A percentile compares a stretch with the other conserved stretches of the same genome.
phyloP scores from a whole-genome alignment of 2,113 vertebrate genomes.

The Syrmaticus mikado region DNA sequence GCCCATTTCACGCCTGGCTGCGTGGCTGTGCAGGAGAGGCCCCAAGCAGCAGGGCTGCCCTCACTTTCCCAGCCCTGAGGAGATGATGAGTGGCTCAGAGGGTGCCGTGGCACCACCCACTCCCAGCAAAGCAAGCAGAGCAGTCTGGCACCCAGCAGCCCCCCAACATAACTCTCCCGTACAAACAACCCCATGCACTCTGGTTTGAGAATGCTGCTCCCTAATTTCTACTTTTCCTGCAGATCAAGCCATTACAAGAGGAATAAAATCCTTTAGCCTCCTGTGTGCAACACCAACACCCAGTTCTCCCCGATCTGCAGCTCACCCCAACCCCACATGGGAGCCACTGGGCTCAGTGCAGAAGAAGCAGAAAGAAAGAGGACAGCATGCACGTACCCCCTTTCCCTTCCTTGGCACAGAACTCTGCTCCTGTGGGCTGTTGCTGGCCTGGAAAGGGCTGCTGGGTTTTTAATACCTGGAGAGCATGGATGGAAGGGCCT shows the following conservation, averaged over 20 bases:
- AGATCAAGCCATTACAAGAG: background rate
- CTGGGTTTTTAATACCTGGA: background rate
- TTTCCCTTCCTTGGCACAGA: background rate
- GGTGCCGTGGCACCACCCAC: background rate
- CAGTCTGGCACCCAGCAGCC: background rate
- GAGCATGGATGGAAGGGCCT: background rate
- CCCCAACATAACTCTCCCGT: rapidly evolving
- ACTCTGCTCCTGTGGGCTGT: background rate
- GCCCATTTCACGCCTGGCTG: conserved; percentile 28
- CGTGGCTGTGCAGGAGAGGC: background rate
- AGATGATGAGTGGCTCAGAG: rapidly evolving
- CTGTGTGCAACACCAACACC: rapidly evolving
- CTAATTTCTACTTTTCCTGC: background rate
- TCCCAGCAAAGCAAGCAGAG: background rate
- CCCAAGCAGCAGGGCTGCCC: background rate
- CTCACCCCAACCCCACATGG: background rate
- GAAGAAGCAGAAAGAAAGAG: background rate
- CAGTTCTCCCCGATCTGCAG: background rate
- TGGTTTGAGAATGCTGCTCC: background rate
- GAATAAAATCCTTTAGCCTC: background rate
- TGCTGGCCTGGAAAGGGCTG: background rate
- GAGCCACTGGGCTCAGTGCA: background rate
- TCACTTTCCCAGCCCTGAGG: background rate
- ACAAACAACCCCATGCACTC: background rate
- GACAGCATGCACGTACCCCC: background rate